Conservation (phyloP, 2,888 invertebrate genomes). For the Mythimna ferrago region DNA sequence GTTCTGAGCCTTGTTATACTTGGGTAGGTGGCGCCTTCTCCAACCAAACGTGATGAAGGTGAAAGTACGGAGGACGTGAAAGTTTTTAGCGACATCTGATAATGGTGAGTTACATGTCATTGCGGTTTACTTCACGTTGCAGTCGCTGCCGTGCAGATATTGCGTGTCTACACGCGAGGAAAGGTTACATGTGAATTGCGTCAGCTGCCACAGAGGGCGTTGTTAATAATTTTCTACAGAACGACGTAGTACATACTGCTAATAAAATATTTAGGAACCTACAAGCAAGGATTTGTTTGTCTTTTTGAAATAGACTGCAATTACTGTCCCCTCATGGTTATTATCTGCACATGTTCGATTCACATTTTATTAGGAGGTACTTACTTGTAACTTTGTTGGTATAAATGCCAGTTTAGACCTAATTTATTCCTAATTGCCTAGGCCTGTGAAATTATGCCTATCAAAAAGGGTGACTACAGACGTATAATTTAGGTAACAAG, state of each 20-base stretch:
- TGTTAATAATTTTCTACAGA: not conserved
- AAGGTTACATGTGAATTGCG: not conserved
- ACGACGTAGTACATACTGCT: not conserved
- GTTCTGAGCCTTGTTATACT: not conserved
- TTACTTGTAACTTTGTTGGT: not conserved
- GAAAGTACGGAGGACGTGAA: not conserved
- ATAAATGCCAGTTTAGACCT: not conserved
- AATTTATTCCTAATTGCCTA: not conserved
- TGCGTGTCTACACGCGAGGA: too few species aligned
- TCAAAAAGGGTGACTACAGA: not conserved
- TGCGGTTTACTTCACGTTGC: conserved; percentile 6
- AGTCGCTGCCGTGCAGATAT: not conserved
- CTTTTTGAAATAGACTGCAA: not conserved
- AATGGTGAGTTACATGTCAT: not conserved
- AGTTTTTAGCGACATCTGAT: conserved; percentile 17
- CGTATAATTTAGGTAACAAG: not conserved
- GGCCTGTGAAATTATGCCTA: not conserved
- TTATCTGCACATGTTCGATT: not conserved
- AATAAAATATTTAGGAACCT: conserved; percentile 6
- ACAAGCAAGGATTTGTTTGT: not conserved
- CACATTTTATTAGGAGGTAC: not conserved
- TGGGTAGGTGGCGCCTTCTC: not conserved
- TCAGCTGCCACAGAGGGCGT: conserved; percentile 27
- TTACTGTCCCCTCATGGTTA: not conserved
- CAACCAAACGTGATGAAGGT: too few species aligned